These are phyloP conservation scores for Diploscapter pachys DNA, from an alignment of 1,140 invertebrate species.

Conservation along the genomic window DNA sequence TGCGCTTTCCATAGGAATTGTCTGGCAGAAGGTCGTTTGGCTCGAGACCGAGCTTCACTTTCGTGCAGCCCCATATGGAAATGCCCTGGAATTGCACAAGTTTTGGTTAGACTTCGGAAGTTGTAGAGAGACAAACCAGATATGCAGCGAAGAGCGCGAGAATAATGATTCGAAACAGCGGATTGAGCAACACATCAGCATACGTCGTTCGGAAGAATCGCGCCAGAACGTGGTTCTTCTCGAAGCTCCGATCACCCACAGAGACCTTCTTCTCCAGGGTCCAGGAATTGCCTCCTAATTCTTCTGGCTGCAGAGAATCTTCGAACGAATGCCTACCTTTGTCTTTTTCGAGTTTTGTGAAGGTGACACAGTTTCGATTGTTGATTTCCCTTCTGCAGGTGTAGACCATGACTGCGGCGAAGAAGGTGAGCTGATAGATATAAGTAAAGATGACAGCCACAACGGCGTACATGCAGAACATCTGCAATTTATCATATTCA, in stretches of 20 bases:
- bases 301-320: background rate
- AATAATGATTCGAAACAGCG: slow-evolving; percentile 81
- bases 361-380: slow-evolving; percentile 55
- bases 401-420: slow-evolving; percentile 58
- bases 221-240: slow-evolving; percentile 66
- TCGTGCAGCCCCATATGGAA: slow-evolving; percentile 52
- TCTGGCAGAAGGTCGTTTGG: slow-evolving; percentile 59
- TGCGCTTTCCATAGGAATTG: slow-evolving; percentile 58
- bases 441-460: slow-evolving; percentile 61
- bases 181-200: slow-evolving; percentile 79
- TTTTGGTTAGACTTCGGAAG: slow-evolving; percentile 53
- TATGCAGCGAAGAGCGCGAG: slow-evolving; percentile 80
- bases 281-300: slow-evolving; percentile 6
- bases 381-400: slow-evolving; percentile 46
- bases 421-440: slow-evolving; percentile 61
- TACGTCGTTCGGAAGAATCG: slow-evolving; percentile 76
- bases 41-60: slow-evolving; percentile 59
- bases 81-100: slow-evolving; percentile 50
- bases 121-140: slow-evolving; percentile 62
- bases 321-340: slow-evolving; percentile 10
- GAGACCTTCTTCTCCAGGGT: slow-evolving; percentile 14
- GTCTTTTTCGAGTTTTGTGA: slow-evolving; percentile 39
- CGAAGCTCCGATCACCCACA: slow-evolving; percentile 34
- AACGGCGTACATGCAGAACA: slow-evolving; percentile 58
- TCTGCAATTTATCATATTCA: slow-evolving; percentile 25